Base-by-base conservation (phyloP, 1,140 invertebrate species). In the Drusus annulatus region DNA sequence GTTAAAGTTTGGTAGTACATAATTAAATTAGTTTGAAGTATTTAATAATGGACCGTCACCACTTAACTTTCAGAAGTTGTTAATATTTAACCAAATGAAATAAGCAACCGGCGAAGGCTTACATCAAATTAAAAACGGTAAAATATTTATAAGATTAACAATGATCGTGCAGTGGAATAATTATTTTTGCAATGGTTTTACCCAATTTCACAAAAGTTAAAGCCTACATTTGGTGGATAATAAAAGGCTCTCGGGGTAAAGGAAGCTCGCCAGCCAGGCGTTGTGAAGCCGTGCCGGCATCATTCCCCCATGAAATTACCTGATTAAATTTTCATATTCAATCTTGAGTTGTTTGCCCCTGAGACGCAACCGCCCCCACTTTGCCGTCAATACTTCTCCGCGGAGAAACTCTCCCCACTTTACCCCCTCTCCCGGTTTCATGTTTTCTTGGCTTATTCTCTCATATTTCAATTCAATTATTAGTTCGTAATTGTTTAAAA, bases 291-390 rank as follows among this genome's bases (percentile, higher is more conserved):
- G 28, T 50, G 65, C 75, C 73, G 62, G 58, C 69, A 84, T 85
- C 84, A 84, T 83, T 84, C 84, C 86, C 87, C 85, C 89, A 90
- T 90, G 90, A 91, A 91, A 91, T 91, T 91, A 91, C 89, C 89
- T 90, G 89, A 91, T 92, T 92, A 91, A 92, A 91, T 90, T 92
- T 92, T 92, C 91, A 92, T 91, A 91, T 92, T 92, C 91, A 92
- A 92, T 92, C 90, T 91, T 90, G 89, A 90, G 88, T 90, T 91
- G 90, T 91, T 91, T 88, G 87, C 87, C 84, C 86, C 85, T 85
- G 86, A 86, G 86, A 87, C 84, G 83, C 85, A 31, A 31, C 65
- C 80, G 17, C 19, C 28, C 63, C 80, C 25, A 74, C 71, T 50
- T 21, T 8, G 50, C 7, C 60, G 60, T 62, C 51, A 23, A 69